A percentile compares a stretch with the other conserved stretches of the same genome.
Evolutionary conservation across 2,113 vertebrate species (phyloP).

Genomic region (mouse (Mus musculus)): GRCm39 chr4:33943501-33944000

Average conservation of each 20-base stretch:
- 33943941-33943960: conserved; percentile 99
- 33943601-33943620: conserved; percentile 94
- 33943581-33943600: conserved; percentile 74
- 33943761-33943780: conserved; percentile 95
- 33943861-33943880: conserved; percentile 90
- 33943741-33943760: conserved; percentile 94
- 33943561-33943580: conserved; percentile 73
- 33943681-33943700: conserved; percentile 96
- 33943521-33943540: conserved; percentile 74
- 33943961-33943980: conserved; percentile 96
- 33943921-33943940: conserved; percentile 99
- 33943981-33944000: conserved; percentile 96
- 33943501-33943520: not conserved
- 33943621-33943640: conserved; percentile 96
- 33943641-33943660: conserved; percentile 99
- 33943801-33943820: conserved; percentile 92
- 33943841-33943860: conserved; percentile 94
- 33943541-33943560: conserved; percentile 82
- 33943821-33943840: conserved; percentile 92
- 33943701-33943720: conserved; percentile 93
- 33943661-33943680: conserved; percentile 96
- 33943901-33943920: conserved; percentile 98
- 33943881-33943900: conserved; percentile 92
- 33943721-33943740: conserved; percentile 93
- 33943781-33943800: conserved; percentile 95